These are phyloP conservation scores for Poeciliopsis occidentalis DNA, from an alignment of 2,113 vertebrate genomes.

Conservation along the genomic window DNA sequence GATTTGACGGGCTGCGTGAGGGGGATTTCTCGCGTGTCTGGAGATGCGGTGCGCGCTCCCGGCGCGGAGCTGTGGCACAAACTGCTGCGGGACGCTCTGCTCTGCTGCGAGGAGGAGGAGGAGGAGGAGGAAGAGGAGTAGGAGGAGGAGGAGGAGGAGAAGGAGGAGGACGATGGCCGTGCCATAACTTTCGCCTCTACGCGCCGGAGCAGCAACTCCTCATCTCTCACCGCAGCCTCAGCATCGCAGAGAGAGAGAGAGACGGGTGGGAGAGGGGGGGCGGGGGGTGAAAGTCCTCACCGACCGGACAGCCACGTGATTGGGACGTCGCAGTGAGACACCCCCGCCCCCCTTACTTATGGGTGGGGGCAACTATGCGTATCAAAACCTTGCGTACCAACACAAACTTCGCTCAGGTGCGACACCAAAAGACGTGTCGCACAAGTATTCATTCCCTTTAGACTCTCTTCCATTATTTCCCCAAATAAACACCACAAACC, in stretches of 20 bases:
- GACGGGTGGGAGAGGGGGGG: slow-evolving; percentile 41
- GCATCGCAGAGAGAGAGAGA: slow-evolving; percentile 27
- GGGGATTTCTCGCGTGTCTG: slow-evolving; percentile 31
- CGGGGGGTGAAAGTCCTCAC: slow-evolving; percentile 39
- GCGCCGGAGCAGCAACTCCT: slow-evolving; percentile 22
- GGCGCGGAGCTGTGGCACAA: slow-evolving; percentile 12
- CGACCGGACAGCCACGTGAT: slow-evolving; percentile 65
- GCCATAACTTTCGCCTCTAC: slow-evolving; percentile 64
- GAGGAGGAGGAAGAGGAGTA: slow-evolving; percentile 5
- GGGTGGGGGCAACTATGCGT: slow-evolving; percentile 21
- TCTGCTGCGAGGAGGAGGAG: slow-evolving; percentile 11
- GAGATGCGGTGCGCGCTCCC: slow-evolving; percentile 26
- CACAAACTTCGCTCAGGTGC: slow-evolving; percentile 26
- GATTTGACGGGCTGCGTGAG: slow-evolving; percentile 42
- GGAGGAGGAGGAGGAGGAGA: neutral
- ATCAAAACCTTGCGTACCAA: slow-evolving; percentile 29
- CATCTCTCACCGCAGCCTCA: slow-evolving; percentile 54
- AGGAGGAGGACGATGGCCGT: slow-evolving; percentile 26
- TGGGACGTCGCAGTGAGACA: slow-evolving; percentile 36
- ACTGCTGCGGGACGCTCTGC: slow-evolving; percentile 33
- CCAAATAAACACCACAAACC: neutral
- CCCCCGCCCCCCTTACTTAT: slow-evolving; percentile 9
- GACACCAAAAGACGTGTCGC: slow-evolving; percentile 10
- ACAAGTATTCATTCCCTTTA: neutral
- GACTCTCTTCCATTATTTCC: neutral